These are phyloP conservation scores for Gorsachius goisagi DNA, from an alignment of 2,113 vertebrate genomes.

Conservation along the genomic window DNA sequence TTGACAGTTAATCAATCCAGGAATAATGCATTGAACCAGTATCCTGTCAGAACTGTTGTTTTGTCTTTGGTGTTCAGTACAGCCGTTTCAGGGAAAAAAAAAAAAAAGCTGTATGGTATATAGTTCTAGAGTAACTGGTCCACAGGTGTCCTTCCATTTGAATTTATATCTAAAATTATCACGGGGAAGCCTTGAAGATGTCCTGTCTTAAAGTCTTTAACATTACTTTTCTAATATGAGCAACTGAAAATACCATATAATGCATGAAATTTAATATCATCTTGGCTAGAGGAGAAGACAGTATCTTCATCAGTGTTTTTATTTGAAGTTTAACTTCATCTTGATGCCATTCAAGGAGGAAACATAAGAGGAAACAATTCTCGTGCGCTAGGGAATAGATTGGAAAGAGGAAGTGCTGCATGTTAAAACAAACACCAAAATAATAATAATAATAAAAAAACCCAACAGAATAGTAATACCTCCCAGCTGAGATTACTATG, in stretches of 20 bases:
- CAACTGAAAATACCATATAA: background rate
- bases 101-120: background rate
- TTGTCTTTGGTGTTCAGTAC: background rate
- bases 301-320: background rate
- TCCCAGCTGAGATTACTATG: background rate
- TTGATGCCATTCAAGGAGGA: background rate
- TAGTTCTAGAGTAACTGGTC: background rate
- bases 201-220: background rate
- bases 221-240: background rate
- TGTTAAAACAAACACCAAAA: background rate
- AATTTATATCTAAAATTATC: background rate
- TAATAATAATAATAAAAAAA: background rate
- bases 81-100: background rate
- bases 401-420: background rate
- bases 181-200: background rate
- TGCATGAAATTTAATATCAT: background rate
- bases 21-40: background rate
- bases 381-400: background rate
- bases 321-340: background rate
- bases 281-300: background rate
- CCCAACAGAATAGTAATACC: background rate
- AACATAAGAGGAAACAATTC: background rate
- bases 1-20: constrained; percentile 19
- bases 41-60: background rate
- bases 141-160: background rate